phyloP scores from a whole-genome alignment of 2,797 vertebrate species.

The Sternarchorhynchus goeldii region DNA sequence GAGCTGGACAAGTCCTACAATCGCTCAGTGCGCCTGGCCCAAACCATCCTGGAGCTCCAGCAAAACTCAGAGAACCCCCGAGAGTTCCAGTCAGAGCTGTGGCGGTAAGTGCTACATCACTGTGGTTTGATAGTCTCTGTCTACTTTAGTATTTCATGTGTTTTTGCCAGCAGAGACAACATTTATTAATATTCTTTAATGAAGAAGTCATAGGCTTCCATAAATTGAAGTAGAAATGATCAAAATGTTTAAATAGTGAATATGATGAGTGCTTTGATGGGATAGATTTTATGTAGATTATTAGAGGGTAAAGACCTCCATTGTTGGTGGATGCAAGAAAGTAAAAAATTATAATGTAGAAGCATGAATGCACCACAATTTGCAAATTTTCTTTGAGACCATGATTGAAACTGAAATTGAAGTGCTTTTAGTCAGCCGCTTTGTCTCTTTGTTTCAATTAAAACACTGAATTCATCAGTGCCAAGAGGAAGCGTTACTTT shows the following conservation, averaged over 20 bases:
- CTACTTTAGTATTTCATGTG: neutral
- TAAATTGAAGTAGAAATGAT: neutral
- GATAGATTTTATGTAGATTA: neutral
- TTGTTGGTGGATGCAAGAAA: neutral
- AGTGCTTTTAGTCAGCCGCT: neutral
- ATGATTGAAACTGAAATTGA: neutral
- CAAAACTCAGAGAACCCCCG: conserved; percentile 79
- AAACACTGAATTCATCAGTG: conserved; percentile 64
- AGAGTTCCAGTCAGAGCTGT: conserved; percentile 87
- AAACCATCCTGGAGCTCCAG: conserved; percentile 87
- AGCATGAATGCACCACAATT: neutral
- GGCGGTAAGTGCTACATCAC: conserved; percentile 77
- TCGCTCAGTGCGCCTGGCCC: conserved; percentile 90
- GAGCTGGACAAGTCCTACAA: conserved; percentile 98
- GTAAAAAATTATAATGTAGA: neutral
- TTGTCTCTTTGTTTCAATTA: neutral
- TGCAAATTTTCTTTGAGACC: neutral
- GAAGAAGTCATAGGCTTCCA: neutral
- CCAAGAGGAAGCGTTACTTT: conserved; percentile 90
- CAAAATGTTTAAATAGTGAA: neutral
- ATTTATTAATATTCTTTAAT: neutral
- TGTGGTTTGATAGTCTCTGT: neutral
- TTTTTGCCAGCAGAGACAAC: neutral
- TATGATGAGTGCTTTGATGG: neutral
- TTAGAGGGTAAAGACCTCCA: neutral